phyloP scores from a whole-genome alignment of 1,140 invertebrate genomes.

The Drosophila yakuba region DNA sequence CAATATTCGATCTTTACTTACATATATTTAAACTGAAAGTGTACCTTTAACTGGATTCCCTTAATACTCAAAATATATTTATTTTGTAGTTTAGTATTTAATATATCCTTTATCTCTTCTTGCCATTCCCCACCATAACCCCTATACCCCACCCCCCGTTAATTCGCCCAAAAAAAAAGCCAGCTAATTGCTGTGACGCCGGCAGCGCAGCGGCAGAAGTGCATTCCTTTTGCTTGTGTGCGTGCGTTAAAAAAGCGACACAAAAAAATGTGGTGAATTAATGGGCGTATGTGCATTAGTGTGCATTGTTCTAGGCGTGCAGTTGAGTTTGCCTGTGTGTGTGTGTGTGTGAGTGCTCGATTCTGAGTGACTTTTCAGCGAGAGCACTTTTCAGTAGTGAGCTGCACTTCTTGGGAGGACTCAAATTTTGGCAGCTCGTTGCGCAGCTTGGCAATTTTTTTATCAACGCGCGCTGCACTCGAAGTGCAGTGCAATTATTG shows the following conservation, averaged over 20 bases:
- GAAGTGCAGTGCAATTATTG: slow-evolving; percentile 59
- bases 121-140: slow-evolving; percentile 3
- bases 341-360: background rate
- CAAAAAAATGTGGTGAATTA: slow-evolving; percentile 79
- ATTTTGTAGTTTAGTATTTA: too few species aligned
- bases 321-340: slow-evolving; percentile 1
- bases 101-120: background rate
- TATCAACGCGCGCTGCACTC: slow-evolving; percentile 78
- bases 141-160: background rate
- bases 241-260: slow-evolving; percentile 61
- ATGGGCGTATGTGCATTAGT: slow-evolving; percentile 20
- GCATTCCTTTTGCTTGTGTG: slow-evolving; percentile 55
- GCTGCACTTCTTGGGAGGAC: slow-evolving; percentile 56
- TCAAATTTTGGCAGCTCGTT: slow-evolving; percentile 70
- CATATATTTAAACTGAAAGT: too few species aligned
- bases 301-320: slow-evolving; percentile 37
- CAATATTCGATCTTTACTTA: too few species aligned
- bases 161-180: slow-evolving; percentile 45
- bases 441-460: slow-evolving; percentile 69
- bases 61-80: too few species aligned
- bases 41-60: too few species aligned
- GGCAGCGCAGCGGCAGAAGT: slow-evolving; percentile 69
- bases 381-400: slow-evolving; percentile 48
- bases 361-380: slow-evolving; percentile 25
- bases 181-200: slow-evolving; percentile 72